These are phyloP conservation scores for Orestias chungarensis DNA, from an alignment of 2,797 vertebrate species.

Conservation along the genomic window DNA sequence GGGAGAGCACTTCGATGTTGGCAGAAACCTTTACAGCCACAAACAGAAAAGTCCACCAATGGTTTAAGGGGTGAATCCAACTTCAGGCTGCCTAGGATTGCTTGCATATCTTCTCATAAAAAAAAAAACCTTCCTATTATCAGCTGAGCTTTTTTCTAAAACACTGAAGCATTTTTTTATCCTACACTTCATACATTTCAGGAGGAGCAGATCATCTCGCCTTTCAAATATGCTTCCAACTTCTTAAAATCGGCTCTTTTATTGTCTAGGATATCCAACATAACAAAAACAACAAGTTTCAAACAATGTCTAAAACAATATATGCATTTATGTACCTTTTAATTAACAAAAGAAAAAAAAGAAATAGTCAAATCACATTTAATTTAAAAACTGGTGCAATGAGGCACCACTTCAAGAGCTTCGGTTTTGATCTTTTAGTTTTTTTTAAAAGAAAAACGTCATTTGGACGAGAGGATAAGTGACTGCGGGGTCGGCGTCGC, in stretches of 20 bases:
- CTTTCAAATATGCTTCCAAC: conserved; percentile 48
- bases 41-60: conserved; percentile 6
- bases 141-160: conserved; percentile 16
- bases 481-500: conserved; percentile 57
- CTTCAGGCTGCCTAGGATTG: too few species aligned
- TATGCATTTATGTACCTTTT: conserved; percentile 69
- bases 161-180: conserved; percentile 21
- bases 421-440: conserved; percentile 56
- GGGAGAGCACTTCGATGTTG: conserved; percentile 25
- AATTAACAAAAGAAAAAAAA: conserved; percentile 32
- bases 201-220: conserved; percentile 33
- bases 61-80: conserved; percentile 23
- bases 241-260: conserved; percentile 55
- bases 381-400: conserved; percentile 55
- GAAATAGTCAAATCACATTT: conserved; percentile 9
- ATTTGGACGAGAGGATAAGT: conserved; percentile 40
- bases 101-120: conserved; percentile 5
- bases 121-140: background rate
- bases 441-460: conserved; percentile 22
- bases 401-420: conserved; percentile 61
- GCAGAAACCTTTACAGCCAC: conserved; percentile 24
- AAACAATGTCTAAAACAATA: conserved; percentile 64
- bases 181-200: conserved; percentile 33
- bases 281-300: conserved; percentile 49
- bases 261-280: conserved; percentile 57